These are phyloP conservation scores for Tubiluchus corallicola DNA, from an alignment of 2,888 invertebrate genomes.

Conservation along the genomic window DNA sequence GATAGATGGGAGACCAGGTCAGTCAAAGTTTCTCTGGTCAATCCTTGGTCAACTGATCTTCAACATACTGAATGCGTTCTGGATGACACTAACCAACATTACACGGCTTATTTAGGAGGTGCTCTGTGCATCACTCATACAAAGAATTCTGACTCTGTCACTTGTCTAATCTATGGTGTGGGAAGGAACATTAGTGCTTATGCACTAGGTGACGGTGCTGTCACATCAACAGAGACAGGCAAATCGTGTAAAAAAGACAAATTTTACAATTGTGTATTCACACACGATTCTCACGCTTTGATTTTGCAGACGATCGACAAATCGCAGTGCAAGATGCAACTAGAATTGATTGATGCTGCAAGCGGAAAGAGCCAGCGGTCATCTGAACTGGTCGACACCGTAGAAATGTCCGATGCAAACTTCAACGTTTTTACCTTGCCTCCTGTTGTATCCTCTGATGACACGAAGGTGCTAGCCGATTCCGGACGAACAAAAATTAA, in stretches of 20 bases:
- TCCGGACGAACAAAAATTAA: neutral
- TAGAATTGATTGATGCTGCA: neutral
- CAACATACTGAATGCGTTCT: neutral
- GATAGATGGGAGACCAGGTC: neutral
- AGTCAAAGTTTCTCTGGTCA: neutral
- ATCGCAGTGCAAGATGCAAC: neutral
- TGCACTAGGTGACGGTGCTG: neutral
- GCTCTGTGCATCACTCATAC: neutral
- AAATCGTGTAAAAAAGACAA: too few species aligned
- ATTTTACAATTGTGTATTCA: constrained; percentile 1
- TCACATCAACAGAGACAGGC: neutral
- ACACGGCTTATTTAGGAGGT: neutral
- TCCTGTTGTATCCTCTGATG: neutral
- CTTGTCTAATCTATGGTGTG: neutral
- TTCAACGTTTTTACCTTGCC: neutral
- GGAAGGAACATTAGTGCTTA: neutral
- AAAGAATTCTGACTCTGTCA: neutral
- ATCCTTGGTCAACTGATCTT: neutral
- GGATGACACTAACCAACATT: neutral
- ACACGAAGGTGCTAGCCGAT: neutral
- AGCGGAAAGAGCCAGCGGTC: neutral
- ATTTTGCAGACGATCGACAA: constrained; percentile 1
- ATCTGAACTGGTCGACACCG: neutral
- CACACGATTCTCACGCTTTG: neutral
- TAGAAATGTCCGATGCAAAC: neutral